Evolutionary conservation across 2,797 vertebrate species (phyloP).

Genomic region (Toxotes lorentzi): DNA sequence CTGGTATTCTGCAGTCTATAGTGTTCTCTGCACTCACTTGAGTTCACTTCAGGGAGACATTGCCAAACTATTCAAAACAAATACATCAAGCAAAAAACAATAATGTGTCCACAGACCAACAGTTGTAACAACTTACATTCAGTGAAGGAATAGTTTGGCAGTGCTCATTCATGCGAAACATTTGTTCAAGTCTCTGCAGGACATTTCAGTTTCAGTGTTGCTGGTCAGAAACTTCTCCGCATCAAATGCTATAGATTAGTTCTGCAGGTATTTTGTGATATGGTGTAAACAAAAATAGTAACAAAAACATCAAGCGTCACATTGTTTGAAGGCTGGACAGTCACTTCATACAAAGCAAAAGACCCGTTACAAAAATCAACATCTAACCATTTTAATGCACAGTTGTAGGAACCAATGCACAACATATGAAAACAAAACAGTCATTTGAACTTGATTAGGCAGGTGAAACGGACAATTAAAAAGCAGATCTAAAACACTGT

Average conservation of each 20-base stretch:
- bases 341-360: constrained; percentile 70
- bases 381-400: constrained; percentile 84
- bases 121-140: constrained; percentile 48
- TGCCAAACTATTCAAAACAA: constrained; percentile 72
- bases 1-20: constrained; percentile 33
- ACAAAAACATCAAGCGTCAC: constrained; percentile 37
- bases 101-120: constrained; percentile 28
- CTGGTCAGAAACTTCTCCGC: constrained; percentile 27
- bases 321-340: constrained; percentile 40
- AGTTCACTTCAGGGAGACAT: constrained; percentile 60
- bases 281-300: constrained; percentile 37
- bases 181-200: constrained; percentile 65
- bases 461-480: constrained; percentile 46
- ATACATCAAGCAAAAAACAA: constrained; percentile 34
- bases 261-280: constrained; percentile 28
- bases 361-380: constrained; percentile 68
- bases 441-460: constrained; percentile 50
- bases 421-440: constrained; percentile 71
- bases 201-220: constrained; percentile 47
- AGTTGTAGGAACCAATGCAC: constrained; percentile 76
- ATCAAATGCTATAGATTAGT: constrained; percentile 22
- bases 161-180: constrained; percentile 60
- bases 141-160: constrained; percentile 64
- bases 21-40: constrained; percentile 40
- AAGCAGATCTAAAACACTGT: constrained; percentile 64